Evolutionary conservation across 2,888 invertebrate species (phyloP).

Genomic region (Perithous albicinctus): DNA sequence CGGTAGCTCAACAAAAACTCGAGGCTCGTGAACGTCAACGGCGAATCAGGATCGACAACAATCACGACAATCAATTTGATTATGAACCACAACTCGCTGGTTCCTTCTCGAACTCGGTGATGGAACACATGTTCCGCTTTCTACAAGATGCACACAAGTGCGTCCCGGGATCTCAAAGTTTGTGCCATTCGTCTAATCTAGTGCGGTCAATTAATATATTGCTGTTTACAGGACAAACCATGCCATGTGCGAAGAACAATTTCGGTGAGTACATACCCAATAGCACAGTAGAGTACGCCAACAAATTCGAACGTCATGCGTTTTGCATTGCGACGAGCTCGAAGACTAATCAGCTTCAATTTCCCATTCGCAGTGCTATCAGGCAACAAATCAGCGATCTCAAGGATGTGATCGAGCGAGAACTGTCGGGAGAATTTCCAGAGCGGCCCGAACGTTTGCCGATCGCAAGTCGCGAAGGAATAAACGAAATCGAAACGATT

Average conservation of each 20-base stretch:
- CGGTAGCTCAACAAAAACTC: background rate
- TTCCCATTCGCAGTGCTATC: background rate
- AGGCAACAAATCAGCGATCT: background rate
- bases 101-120: background rate
- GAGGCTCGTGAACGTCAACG: background rate
- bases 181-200: background rate
- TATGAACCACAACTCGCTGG: background rate
- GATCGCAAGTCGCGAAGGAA: background rate
- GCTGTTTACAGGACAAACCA: background rate
- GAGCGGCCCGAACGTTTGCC: background rate
- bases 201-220: conserved; percentile 4
- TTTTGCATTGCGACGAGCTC: background rate
- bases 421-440: conserved; percentile 16
- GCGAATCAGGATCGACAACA: background rate
- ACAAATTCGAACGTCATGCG: background rate
- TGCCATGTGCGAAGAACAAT: background rate
- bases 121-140: background rate
- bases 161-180: background rate
- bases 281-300: background rate
- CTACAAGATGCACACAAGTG: background rate
- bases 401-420: background rate
- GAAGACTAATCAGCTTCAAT: conserved; percentile 2
- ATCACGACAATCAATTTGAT: conserved; percentile 1
- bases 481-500: conserved; percentile 7
- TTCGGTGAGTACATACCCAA: background rate